These are phyloP conservation scores for Ephydatia muelleri DNA, from an alignment of 37 sponge, comb jelly and placozoan genomes.

Conservation along the genomic window DNA sequence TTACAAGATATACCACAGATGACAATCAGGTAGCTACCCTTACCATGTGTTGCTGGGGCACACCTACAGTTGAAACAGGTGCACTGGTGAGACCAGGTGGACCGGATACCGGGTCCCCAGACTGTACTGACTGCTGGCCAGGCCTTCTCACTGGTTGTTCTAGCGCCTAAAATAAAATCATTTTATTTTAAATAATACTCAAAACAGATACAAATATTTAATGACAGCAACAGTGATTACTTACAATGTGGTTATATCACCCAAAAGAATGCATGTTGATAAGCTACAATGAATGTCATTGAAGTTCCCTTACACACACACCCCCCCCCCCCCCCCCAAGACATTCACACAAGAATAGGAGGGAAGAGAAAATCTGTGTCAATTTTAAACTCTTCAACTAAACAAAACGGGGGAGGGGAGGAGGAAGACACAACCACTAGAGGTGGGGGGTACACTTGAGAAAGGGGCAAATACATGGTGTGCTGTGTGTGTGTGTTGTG, in stretches of 20 bases:
- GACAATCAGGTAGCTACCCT: not conserved
- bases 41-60: not conserved
- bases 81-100: not conserved
- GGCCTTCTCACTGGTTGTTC: constrained; percentile 52
- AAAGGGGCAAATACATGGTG: too few relatives aligned
- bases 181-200: too few relatives aligned
- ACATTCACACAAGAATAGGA: too few relatives aligned
- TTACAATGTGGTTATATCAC: too few relatives aligned
- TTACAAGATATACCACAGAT: not conserved
- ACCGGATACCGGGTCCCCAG: not conserved
- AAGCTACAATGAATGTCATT: too few relatives aligned
- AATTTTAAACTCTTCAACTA: not conserved
- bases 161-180: constrained; percentile 42
- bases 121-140: constrained; percentile 24
- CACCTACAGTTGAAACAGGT: not conserved
- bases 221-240: too few relatives aligned
- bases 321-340: too few relatives aligned
- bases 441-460: not conserved
- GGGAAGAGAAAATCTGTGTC: too few relatives aligned
- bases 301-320: too few relatives aligned
- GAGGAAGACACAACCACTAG: not conserved
- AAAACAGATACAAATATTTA: too few relatives aligned
- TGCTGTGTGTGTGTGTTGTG: not conserved
- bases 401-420: too few relatives aligned
- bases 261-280: too few relatives aligned